Conservation (phyloP, 1,140 invertebrate genomes). For the Ylistrum balloti region DNA sequence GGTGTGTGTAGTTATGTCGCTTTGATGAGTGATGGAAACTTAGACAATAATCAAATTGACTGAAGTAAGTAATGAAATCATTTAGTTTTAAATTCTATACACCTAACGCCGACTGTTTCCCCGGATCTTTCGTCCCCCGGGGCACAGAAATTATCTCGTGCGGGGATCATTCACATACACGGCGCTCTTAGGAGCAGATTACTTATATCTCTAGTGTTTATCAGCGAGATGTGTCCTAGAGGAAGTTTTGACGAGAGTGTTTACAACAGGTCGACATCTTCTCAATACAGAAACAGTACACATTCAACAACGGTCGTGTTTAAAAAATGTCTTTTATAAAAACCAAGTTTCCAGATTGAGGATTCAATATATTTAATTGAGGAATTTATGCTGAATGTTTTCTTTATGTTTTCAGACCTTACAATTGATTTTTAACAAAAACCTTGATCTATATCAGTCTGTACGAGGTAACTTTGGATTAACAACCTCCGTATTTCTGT, state of each 20-base stretch:
- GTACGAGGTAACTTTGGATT: too few relatives aligned
- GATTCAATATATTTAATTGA: too few relatives aligned
- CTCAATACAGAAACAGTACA: not conserved
- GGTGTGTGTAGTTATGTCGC: not conserved
- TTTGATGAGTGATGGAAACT: not conserved
- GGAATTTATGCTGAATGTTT: too few relatives aligned
- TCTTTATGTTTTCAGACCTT: too few relatives aligned
- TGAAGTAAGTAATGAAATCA: not conserved
- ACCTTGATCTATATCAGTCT: too few relatives aligned
- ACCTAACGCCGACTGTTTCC: not conserved
- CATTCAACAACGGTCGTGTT: not conserved
- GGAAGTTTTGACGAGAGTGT: not conserved
- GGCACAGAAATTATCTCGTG: not conserved
- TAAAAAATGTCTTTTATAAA: too few relatives aligned
- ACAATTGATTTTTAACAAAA: too few relatives aligned
- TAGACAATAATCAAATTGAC: not conserved
- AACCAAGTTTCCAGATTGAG: too few relatives aligned
- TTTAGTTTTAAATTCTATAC: not conserved
- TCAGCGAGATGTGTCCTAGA: not conserved
- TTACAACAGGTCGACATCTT: not conserved
- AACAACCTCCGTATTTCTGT: too few relatives aligned
- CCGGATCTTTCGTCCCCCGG: not conserved
- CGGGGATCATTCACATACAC: not conserved
- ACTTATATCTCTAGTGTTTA: not conserved
- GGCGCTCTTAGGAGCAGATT: constrained; percentile 1